Base-by-base conservation (phyloP, 2,888 invertebrate species). In the Polydrusus cervinus region DNA sequence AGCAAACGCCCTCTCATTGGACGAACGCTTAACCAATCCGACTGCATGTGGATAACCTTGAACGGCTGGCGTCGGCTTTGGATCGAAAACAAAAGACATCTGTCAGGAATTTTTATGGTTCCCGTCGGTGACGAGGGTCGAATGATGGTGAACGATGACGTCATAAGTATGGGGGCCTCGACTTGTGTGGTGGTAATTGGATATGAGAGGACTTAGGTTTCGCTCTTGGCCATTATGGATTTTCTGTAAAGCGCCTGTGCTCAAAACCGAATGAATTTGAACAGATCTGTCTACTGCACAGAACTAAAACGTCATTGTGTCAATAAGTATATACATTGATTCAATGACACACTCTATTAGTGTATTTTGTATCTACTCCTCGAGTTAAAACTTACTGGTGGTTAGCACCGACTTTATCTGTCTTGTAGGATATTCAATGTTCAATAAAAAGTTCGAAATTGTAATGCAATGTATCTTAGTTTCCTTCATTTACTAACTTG, bases 91-190 rank as follows among this genome's bases (percentile, higher is more conserved):
- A 74, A 77, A 74, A 74, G 77, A 71, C 77, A 77, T 77, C 77
- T 77, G 77, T 43, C 68, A 64, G 77, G 67, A 62, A 74, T 74
- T 77, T 77, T 77, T 77, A 77, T 77, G 77, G 77, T 71, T 73
- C 53, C 73, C 75, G 75, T 71, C 65, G 38, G 6, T 49, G 67
- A 66, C 61, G 77, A 74, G 74, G 75, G 74, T 74, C 74, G 78
- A 74, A 74, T 71, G 55, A 76, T 74, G 71, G 74, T 76, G 76
- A 78, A 64, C 65, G 62, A 38, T 74, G 74, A 74, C 74, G 68
- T 75, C 70, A 69, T 38, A 49, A 62, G 34, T 62, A 67, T 68
- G 71, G 71, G 75, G 75, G 71, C 70, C 57, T 57, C 70, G 30
- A 57, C 51, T 43, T 62, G 67, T 43, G 61, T 65, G 71, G 69